Base-by-base conservation (phyloP, 1,140 invertebrate species). In the Diabrotica undecimpunctata region DNA sequence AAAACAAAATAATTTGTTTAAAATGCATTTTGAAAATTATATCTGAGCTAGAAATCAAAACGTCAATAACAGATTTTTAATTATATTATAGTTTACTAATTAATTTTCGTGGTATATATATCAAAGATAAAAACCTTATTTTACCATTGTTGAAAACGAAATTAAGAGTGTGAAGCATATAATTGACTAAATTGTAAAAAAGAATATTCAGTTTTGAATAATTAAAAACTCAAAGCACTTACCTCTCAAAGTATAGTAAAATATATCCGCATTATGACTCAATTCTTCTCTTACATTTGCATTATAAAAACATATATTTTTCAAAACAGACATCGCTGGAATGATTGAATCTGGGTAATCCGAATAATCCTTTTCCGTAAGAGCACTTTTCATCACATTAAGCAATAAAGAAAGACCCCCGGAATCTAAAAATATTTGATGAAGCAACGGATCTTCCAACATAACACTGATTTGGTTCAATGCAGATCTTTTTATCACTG, bases 291-390 rank as follows among this genome's bases (percentile, higher is more conserved):
- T 78, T 64, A 82, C 76, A 13, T 75, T 76, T 36, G 77, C 51
- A 69, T 80, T 80, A 66, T 79, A 77, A 12, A 80, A 81, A 54
- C 80, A 82, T 7, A 88, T 70, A 61, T 83, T 81, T 77, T 87
- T 87, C 50, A 89, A 69, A 64, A 87, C 81, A 6, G 81, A 81
- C 41, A 88, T 74, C 69, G 85, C 83, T 51, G 86, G 83, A 55
- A 88, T 81, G 2, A 85, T 83, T 55, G 85, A 87, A 73, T 89
- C 87, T 2, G 87, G 84, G 78, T 87, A 88, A 70, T 85, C 82
- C 5, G 81, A 72, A 70, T 80, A 87, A 72, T 88, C 84, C 36
- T 83, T 81, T 57, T 87, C 84, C 65, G 80, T 78, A 66, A 88
- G 66, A 7, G 83, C 81, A 67, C 78, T 77, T 65, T 80, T 81